Percentiles rank a stretch among this genome's conserved stretches.
Evolutionary conservation across 2,888 invertebrate genomes (phyloP).

Genomic region (Petrolisthes manimaculis): DNA sequence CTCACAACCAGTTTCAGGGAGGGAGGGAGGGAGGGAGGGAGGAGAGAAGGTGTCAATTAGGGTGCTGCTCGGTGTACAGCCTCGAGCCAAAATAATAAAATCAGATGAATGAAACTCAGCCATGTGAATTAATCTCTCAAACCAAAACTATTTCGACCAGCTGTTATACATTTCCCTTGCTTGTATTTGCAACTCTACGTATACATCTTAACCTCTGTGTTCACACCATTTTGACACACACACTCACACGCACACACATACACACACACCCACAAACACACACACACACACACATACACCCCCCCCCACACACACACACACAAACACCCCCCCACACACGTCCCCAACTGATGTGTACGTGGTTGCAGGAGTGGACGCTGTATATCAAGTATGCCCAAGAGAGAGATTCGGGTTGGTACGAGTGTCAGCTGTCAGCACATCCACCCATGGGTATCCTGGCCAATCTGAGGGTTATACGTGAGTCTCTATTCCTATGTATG

Average conservation of each 20-base stretch:
- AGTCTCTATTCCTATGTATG: not conserved
- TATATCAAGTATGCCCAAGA: conserved; percentile 49
- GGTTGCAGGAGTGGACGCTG: conserved; percentile 54
- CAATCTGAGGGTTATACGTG: conserved; percentile 47
- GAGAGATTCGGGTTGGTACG: conserved; percentile 57
- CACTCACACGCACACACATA: not conserved
- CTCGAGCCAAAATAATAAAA: too few species aligned
- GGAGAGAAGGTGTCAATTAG: not conserved
- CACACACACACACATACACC: not conserved
- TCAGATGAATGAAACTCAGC: too few species aligned
- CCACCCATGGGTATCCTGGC: conserved; percentile 49
- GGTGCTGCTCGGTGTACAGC: not conserved
- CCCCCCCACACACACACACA: conserved; percentile 24
- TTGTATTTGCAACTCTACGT: too few species aligned
- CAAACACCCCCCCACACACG: conserved; percentile 7
- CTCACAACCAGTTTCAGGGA: not conserved
- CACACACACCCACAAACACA: not conserved
- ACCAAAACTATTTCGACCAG: too few species aligned
- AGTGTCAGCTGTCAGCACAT: conserved; percentile 53
- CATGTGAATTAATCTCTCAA: too few species aligned
- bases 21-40: not conserved
- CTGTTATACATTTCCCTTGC: too few species aligned
- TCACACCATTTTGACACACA: not conserved
- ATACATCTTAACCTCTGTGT: too few species aligned
- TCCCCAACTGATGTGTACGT: not conserved